Base-by-base conservation (phyloP, 2,113 vertebrate species). In the Malurus melanocephalus region DNA sequence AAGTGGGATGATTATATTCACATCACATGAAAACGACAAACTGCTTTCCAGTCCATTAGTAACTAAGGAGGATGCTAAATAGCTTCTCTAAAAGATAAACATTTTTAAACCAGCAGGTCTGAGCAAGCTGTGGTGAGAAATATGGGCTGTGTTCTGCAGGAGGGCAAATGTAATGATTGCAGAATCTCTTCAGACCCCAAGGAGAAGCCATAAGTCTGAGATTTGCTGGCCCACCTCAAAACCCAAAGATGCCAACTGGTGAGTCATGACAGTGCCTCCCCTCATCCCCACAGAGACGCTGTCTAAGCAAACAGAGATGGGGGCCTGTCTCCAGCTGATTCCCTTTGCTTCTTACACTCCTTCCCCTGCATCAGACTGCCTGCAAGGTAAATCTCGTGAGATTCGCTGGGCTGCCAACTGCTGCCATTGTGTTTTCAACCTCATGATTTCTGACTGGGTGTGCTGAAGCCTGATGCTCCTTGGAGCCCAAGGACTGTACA, bases 21-120 rank as follows among this genome's bases (percentile, higher is more conserved):
- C 93, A 95, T 95, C 93, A 95, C 95, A 94, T 89, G 94, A 90
- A 87, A 93, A 94, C 88, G 84, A 96, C 87, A 87, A 96, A 95
- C 93, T 88, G 90, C 92, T 96, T 96, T 96, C 94, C 95, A 96
- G 92, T 93, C 93, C 94, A 96, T 96, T 96, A 95, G 93, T 93
- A 96, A 95, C 92, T 96, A 96, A 94, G 91, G 94, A 96, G 93
- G 94, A 96, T 95, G 93, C 95, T 96, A 94, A 96, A 96, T 94
- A 93, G 91, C 93, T 95, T 94, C 89, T 94, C 93, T 93, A 94
- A 96, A 94, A 94, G 93, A 94, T 84, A 96, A 96, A 96, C 92
- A 94, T 94, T 94, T 94, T 94, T 69, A 96, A 94, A 94, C 79
- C 92, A 94, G 94, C 90, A 96, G 92, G 88, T 93, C 84, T 94